phyloP scores from a whole-genome alignment of 2,113 vertebrate genomes.

The Urocolius indicus region DNA sequence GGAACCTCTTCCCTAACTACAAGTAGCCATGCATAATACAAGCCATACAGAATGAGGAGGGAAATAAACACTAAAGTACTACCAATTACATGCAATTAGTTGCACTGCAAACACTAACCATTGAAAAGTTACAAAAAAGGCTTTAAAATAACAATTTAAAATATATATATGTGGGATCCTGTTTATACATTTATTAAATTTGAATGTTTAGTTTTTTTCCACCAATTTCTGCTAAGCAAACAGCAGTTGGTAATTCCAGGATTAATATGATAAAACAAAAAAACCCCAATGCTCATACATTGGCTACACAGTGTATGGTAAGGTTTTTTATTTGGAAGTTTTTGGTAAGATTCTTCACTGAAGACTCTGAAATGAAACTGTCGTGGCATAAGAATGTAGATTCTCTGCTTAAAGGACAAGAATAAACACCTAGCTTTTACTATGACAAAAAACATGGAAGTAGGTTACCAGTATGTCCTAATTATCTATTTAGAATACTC shows the following conservation, averaged over 20 bases:
- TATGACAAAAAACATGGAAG: background rate
- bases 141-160: slow-evolving; percentile 36
- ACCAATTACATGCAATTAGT: slow-evolving; percentile 42
- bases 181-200: slow-evolving; percentile 7
- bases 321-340: background rate
- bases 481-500: background rate
- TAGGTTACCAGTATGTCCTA: background rate
- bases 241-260: slow-evolving; percentile 6
- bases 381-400: background rate
- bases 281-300: background rate
- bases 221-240: background rate
- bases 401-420: background rate
- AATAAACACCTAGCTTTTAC: background rate
- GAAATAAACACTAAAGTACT: slow-evolving; percentile 40
- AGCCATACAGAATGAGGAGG: background rate
- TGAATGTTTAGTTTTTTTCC: background rate
- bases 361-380: background rate
- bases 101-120: slow-evolving; percentile 11
- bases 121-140: slow-evolving; percentile 17
- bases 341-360: background rate
- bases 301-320: background rate
- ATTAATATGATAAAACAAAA: background rate
- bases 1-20: background rate
- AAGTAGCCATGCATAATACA: slow-evolving; percentile 43
- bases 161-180: background rate